Evolutionary conservation across 2,888 invertebrate genomes (phyloP), one percentile per base, ranked within the genome.

Genomic region (Halocaridina rubra): DNA sequence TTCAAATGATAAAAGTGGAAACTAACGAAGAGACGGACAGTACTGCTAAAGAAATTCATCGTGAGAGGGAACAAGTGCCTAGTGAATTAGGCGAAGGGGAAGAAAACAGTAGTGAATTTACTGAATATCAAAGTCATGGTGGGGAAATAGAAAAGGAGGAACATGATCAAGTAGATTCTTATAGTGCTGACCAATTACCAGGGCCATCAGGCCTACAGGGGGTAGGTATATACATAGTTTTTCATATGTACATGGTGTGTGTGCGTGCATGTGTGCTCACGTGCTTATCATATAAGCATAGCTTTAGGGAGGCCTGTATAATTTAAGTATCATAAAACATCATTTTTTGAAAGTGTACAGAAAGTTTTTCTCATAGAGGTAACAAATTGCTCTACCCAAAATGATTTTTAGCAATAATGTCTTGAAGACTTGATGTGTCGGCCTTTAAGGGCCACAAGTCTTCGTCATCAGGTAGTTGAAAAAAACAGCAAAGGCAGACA

Each of bases 101-200:
- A 27, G 82, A 81, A n/a, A 64, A 19, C 61, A 61, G 46, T 53
- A 80, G 79, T 57, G 82, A 84, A 29, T 86, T 84, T 64, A 30
- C 75, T 0, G 86, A 86, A 32, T 86, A 86, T 72, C 80, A 77
- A 76, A 74, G 75, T 27, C 82, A 86, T 75, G 24, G 59, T 3
- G 69, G 74, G 7, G 86, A 86, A n/a, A 86, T 86, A 46, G 86
- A 86, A 61, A 86, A 86, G 53, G 86, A 86, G 46, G 86, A 86
- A 19, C 86, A 86, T 53, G 86, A 86, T 69, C 86, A 86, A 32
- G 76, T 84, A 61, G 86, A 86, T 39, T 32, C 79, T 8, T 86
- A 82, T 80, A 57, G 71, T 59, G 57, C 86, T 27, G 86, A 86
- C 59, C 86, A 86, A 57, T 22, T 86, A 30, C 80, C 86, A 29